Percentiles rank a stretch among this genome's conserved stretches.
Evolutionary conservation across 2,797 vertebrate genomes (phyloP).

Genomic region (Tolypeutes matacus): DNA sequence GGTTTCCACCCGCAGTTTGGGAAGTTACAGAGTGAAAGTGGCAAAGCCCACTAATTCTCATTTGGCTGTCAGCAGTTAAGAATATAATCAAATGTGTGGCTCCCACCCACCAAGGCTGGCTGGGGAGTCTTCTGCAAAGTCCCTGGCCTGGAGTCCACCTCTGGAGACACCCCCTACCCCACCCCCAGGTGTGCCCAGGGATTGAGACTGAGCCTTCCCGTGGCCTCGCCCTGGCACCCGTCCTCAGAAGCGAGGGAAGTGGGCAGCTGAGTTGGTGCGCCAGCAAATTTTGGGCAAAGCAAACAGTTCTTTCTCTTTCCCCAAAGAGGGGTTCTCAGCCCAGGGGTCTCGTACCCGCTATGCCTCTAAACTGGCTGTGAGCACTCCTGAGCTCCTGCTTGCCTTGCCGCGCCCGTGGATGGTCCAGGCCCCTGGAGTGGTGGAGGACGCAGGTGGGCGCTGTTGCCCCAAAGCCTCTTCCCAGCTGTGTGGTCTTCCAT

Average conservation of each 20-base stretch:
- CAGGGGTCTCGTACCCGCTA: fast-evolving
- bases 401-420: neutral
- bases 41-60: neutral
- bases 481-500: neutral
- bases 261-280: neutral
- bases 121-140: neutral
- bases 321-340: neutral
- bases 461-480: neutral
- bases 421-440: neutral
- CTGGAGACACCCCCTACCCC: neutral
- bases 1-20: neutral
- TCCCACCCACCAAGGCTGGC: neutral
- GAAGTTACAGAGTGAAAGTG: neutral
- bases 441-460: neutral
- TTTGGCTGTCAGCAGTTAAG: neutral
- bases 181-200: neutral
- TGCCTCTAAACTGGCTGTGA: neutral
- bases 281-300: neutral
- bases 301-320: neutral
- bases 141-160: neutral
- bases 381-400: fast-evolving
- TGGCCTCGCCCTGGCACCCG: neutral
- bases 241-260: neutral
- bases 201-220: neutral
- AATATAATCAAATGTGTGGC: neutral